Conservation (phyloP, 2,797 vertebrate species). For the Chrosomus eos region DNA sequence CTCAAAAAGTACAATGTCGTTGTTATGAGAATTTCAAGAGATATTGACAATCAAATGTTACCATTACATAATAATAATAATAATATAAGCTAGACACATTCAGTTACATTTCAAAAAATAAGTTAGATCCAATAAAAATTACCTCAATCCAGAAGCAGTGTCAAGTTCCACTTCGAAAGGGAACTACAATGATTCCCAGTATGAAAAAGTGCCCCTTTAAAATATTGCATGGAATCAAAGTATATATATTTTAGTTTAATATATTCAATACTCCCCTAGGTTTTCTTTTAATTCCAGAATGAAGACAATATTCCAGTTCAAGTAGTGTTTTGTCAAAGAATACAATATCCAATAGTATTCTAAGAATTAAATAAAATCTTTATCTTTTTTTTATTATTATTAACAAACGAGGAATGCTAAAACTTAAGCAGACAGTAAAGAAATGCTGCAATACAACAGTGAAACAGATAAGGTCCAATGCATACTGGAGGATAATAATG, state of each 20-base stretch:
- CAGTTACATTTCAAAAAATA: no score
- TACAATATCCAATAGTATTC: not conserved
- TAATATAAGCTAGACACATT: no score
- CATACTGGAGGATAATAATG: not conserved
- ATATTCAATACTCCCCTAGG: not conserved
- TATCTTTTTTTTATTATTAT: not conserved
- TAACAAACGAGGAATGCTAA: not conserved
- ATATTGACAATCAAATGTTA: not conserved
- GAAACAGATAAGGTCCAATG: not conserved
- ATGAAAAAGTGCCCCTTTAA: not conserved
- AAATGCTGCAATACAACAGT: not conserved
- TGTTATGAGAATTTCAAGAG: not conserved
- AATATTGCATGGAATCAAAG: not conserved
- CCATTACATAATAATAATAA: no score
- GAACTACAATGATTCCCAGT: not conserved
- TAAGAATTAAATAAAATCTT: not conserved
- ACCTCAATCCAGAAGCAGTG: not conserved
- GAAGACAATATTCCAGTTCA: not conserved
- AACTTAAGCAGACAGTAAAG: not conserved
- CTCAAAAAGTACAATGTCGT: not conserved
- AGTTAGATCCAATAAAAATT: no score
- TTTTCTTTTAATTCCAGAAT: not conserved
- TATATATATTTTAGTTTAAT: not conserved
- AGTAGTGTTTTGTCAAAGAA: not conserved
- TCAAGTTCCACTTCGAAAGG: not conserved